Evolutionary conservation across 2,113 vertebrate species (phyloP), one percentile per base, ranked within the genome.

Genomic region (Glaucomys volans): DNA sequence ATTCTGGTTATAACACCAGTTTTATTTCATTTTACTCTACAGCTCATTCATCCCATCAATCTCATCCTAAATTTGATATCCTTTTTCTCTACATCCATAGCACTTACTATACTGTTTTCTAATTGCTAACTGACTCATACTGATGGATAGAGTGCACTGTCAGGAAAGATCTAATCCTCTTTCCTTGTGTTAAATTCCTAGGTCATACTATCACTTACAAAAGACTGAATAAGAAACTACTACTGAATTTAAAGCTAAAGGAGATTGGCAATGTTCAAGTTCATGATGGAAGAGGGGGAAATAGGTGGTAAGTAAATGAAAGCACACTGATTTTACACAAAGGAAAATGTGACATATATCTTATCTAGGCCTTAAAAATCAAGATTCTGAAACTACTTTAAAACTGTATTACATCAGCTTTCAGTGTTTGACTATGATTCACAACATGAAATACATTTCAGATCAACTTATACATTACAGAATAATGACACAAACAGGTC

Each of bases 241-340:
- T 57, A 57, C 20, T 57, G 54, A 57, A 57, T 83, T 90, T 87
- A 75, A 92, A 79, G 71, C 64, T 92, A 50, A 79, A 95, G 66
- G 11, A 83, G 20, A 35, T 72, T 14, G 35, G 87, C 92, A 84
- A 71, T 16, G 2, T 30, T 86, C 69, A 96, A 59, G 12, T 95
- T 90, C 82, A 79, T 37, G 24, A 72, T 71, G 17, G 6, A 4
- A 17, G 44, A 8, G 8, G 24, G 12, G 12, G 13, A 20, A 28
- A 83, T 28, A 11, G 22, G 18, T 44, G 85, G 85, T 72, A 92
- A 72, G 14, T 24, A 88, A 22, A 13, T 91, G 24, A 54, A 91
- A 16, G n/a, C 64, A 64, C 37, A 77, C 30, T 30, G 74, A 89
- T 52, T 75, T 82, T 28, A 74, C 30, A 20, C 42, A 81, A 93